Conservation (phyloP, 2,888 invertebrate genomes). For the Encarsia formosa region DNA sequence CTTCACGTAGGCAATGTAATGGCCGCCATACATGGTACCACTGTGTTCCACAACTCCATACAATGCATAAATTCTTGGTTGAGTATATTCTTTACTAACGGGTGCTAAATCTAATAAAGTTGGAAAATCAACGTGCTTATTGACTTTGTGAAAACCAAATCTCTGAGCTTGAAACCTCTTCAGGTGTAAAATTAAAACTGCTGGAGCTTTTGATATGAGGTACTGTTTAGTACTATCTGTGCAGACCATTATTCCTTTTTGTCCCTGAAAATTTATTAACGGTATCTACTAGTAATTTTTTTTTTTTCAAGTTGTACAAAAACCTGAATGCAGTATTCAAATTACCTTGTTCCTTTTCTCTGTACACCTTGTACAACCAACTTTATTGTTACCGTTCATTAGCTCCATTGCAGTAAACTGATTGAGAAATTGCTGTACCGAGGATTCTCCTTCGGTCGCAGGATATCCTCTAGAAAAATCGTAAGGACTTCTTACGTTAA, state of each 20-base stretch:
- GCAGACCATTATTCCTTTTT: constrained; percentile 65
- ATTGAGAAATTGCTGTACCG: constrained; percentile 83
- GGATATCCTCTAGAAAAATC: constrained; percentile 59
- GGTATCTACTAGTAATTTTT: not conserved
- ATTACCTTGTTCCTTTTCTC: constrained; percentile 59
- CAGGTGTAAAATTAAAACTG: constrained; percentile 89
- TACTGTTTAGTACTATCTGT: constrained; percentile 81
- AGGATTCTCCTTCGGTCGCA: constrained; percentile 74
- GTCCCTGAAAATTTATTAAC: constrained; percentile 29
- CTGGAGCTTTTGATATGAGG: constrained; percentile 85
- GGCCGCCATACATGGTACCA: constrained; percentile 83
- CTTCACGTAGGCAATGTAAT: constrained; percentile 94
- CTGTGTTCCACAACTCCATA: constrained; percentile 96
- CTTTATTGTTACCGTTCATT: constrained; percentile 88
- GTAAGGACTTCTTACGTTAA: constrained; percentile 28
- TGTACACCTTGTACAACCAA: constrained; percentile 88
- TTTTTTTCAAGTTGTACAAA: not conserved
- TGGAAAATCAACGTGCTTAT: constrained; percentile 84
- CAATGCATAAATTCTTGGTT: constrained; percentile 71
- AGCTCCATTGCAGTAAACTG: constrained; percentile 90
- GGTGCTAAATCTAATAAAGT: constrained; percentile 82
- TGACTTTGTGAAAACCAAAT: constrained; percentile 72
- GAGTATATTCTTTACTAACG: constrained; percentile 70
- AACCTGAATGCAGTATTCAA: not conserved
- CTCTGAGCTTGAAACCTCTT: constrained; percentile 84